Percentiles rank a stretch among this genome's conserved stretches.
Conservation (phyloP, 2,797 vertebrate genomes). For the Darevskia mixta region DNA sequence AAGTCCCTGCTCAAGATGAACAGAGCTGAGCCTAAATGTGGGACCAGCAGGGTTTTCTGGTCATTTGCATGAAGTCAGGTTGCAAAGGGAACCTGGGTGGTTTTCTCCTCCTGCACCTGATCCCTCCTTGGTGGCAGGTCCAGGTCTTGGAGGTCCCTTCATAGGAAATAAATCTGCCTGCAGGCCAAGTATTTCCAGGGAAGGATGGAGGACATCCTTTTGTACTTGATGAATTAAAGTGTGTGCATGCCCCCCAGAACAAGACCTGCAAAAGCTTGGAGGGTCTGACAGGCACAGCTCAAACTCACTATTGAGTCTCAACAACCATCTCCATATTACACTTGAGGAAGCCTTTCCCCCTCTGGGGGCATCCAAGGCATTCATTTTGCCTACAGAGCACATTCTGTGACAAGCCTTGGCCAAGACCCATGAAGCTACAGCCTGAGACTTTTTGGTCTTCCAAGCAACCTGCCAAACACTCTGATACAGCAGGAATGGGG, state of each 20-base stretch:
- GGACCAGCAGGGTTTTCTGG: constrained; percentile 56
- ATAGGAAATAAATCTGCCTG: constrained; percentile 64
- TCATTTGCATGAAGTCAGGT: constrained; percentile 70
- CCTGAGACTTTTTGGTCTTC: no score
- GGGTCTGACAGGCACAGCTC: no score
- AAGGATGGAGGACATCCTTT: constrained; percentile 57
- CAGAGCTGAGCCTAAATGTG: constrained; percentile 7
- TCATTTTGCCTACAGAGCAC: not conserved
- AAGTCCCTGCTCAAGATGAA: not conserved
- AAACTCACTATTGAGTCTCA: no score
- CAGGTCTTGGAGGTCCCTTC: constrained; percentile 55
- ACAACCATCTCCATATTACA: not conserved
- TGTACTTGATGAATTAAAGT: constrained; percentile 57
- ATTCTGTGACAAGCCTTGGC: no score
- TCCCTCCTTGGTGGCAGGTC: constrained; percentile 36
- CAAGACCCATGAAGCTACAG: no score
- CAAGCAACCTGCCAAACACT: no score
- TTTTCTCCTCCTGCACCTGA: constrained; percentile 30
- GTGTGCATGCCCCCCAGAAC: constrained; percentile 26
- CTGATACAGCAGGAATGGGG: no score
- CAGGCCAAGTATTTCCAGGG: constrained; percentile 65
- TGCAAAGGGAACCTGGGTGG: constrained; percentile 43
- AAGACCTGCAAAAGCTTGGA: no score
- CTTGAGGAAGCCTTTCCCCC: not conserved
- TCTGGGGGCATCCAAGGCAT: not conserved